Evolutionary conservation across 2,888 invertebrate genomes (phyloP), one percentile per base, ranked within the genome.

Genomic region (Drosophila acutilabella): DNA sequence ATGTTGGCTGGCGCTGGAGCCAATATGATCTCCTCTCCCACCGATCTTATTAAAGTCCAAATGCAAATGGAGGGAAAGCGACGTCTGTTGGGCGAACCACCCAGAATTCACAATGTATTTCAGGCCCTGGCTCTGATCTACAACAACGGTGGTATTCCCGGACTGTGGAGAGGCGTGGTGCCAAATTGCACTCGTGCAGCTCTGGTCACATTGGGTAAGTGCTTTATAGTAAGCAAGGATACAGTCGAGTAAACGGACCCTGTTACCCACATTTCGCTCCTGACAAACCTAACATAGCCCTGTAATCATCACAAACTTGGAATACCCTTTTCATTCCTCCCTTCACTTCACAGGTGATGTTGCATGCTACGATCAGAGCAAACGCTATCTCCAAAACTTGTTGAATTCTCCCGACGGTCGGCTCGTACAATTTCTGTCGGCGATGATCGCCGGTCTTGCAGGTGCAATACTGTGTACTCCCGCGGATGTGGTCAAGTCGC

Each of bases 31-130:
- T 51, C 96, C 44, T 97, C 96, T 77, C 98, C 98, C 0, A 95
- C 97, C 0, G 98, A 98, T 93, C 93, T 98, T 71, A 95, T 98
- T 81, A 98, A 98, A 93, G 97, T 98, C 5, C 97, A 97, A 92
- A 95, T 98, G 93, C 98, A 98, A 92, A 96, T 97, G 94, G 98
- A 98, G 91, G 97, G 98, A 0, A 94, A 95, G 73, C 92, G 97
- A 33, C 90, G 95, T 70, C 92, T 97, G 60, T 94, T 97, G 92
- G 97, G 97, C 18, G 93, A 96, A 74, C 94, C 96, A 6, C 95
- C 96, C 0, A 93, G 97, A 83, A 96, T 97, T 60, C 93, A 94
- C 69, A 95, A 95, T 90, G 94, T 96, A 51, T 93, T 93, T 62
- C 95, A 97, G 90, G 97, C 96, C 0, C 95, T 97, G 85, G 92